Base-by-base conservation (phyloP, 2,888 invertebrate species). In the Myathropa florea region DNA sequence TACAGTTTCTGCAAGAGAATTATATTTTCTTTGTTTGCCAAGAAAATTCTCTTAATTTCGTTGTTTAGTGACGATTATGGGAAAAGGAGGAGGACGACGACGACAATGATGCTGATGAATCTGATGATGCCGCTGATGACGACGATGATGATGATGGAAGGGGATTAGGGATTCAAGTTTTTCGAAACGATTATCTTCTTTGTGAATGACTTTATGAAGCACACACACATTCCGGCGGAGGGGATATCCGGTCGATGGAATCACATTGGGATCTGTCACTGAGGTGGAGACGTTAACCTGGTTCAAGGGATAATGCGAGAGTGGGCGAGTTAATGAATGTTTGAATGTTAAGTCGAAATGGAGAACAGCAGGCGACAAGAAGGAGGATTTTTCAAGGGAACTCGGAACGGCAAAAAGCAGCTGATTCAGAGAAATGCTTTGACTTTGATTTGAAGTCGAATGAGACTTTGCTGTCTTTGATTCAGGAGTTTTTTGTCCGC, bases 1-100 rank as follows among this genome's bases (percentile, higher is more conserved):
- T 71, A 86, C 68, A 86, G 82, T 86, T 86, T 59, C 59, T 57
- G 68, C 55, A 80, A 84, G 76, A 59, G 61, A 61, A 80, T 57
- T 71, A 68, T 77, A 72, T 77, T 80, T 67, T 81, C 30, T 75
- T 84, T 65, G 71, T 80, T 80, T 80, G 70, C 53, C 21, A 24
- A 26, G 23, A 64, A 64, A 70, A 70, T 67, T 76, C 26, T 33
- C 60, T 80, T 84, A 76, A 84, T 84, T 84, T 76, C 36, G 65
- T 61, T 80, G 57, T 83, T 78, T 75, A 70, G 68, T 60, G 80
- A 67, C 24, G 75, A 83, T 79, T 55, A 79, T 75, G 53, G 4
- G 53, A 18, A 2, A 14, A 2, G 53, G 57, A n/a, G n/a, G 28
- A n/a, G 6, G 14, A 4, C 10, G 60, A 26, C 26, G 24, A 26